These are phyloP conservation scores for Beris morrisii DNA, from an alignment of 2,888 invertebrate species.

Conservation along the genomic window DNA sequence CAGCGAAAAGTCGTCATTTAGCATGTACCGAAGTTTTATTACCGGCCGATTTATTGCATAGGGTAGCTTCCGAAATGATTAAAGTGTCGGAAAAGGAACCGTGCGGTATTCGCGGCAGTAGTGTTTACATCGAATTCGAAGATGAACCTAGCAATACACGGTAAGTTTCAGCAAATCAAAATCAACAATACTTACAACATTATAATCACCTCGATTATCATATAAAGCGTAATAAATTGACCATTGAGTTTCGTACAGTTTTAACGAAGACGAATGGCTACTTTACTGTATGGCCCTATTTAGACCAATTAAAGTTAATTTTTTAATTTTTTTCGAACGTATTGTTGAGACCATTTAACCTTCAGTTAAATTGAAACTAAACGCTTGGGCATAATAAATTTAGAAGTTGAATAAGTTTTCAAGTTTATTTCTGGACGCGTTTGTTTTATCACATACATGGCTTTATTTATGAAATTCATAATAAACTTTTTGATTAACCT, in stretches of 20 bases:
- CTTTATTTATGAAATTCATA: neutral
- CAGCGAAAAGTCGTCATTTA: conserved; percentile 77
- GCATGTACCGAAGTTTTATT: conserved; percentile 83
- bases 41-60: conserved; percentile 77
- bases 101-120: conserved; percentile 84
- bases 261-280: conserved; percentile 15
- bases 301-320: conserved; percentile 22
- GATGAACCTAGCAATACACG: conserved; percentile 65
- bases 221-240: too few species aligned
- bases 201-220: neutral
- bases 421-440: neutral
- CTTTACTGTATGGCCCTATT: neutral
- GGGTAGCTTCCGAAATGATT: conserved; percentile 78
- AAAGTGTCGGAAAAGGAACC: conserved; percentile 86
- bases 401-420: neutral
- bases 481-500: too few species aligned
- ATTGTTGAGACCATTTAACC: neutral
- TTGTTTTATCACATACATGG: neutral
- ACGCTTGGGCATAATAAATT: neutral
- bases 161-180: conserved; percentile 42
- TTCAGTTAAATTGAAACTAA: neutral
- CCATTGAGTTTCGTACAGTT: neutral
- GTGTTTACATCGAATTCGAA: conserved; percentile 81
- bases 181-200: neutral
- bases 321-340: neutral